phyloP scores from a whole-genome alignment of 2,797 vertebrate genomes.

The Amazona ochrocephala region DNA sequence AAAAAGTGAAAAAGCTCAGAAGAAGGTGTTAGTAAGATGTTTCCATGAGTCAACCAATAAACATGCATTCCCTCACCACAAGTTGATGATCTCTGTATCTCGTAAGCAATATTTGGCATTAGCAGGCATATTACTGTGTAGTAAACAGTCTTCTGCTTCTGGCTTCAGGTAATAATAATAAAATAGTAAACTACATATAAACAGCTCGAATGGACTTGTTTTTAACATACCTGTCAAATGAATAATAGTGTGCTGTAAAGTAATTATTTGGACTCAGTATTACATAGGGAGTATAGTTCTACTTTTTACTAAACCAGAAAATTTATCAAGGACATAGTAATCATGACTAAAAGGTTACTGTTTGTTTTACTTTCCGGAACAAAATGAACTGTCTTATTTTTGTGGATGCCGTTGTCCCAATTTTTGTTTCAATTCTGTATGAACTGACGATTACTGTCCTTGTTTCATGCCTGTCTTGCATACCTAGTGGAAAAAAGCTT shows the following conservation, averaged over 20 bases:
- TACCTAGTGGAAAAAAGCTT: neutral
- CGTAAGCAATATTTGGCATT: neutral
- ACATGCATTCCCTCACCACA: neutral
- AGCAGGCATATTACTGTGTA: neutral
- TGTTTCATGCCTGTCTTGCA: neutral
- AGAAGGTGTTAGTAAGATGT: neutral
- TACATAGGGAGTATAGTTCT: neutral
- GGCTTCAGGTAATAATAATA: neutral
- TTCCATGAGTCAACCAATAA: neutral
- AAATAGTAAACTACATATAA: neutral
- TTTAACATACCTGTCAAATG: neutral
- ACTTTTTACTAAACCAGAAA: neutral
- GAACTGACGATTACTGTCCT: neutral
- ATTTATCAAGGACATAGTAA: neutral
- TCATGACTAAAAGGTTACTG: neutral
- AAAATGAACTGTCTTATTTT: neutral
- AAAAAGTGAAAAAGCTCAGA: accelerated
- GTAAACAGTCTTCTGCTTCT: neutral
- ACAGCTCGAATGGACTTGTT: neutral
- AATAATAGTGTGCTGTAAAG: neutral
- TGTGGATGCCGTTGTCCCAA: accelerated
- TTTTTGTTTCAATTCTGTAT: neutral
- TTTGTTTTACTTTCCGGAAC: neutral
- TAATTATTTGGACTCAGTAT: neutral
- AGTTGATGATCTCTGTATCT: neutral